Evolutionary conservation across 2,888 invertebrate species (phyloP), one percentile per base, ranked within the genome.

Genomic region (Rhabditoides inermis): DNA sequence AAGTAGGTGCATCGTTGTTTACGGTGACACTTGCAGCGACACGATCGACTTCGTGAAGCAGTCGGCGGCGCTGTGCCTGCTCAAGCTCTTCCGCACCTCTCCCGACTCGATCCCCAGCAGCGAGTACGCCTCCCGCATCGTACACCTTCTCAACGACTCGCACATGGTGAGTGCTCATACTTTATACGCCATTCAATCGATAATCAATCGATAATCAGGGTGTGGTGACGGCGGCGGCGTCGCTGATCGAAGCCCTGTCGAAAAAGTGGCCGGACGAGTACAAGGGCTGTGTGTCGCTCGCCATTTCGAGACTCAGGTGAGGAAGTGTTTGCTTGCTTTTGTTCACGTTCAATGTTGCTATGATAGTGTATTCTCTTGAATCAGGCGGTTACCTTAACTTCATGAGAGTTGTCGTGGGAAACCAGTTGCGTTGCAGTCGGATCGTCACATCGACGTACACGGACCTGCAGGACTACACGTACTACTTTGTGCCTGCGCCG

Each of bases 401-500:
- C 20, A 7, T 22, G 3, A 20, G 41, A 7, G 10, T 26, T n/a
- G n/a, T n/a, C n/a, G 41, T 23, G 3, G 27, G 30, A n/a, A 3
- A 27, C n/a, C n/a, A 20, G n/a, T 23, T 28, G 7, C n/a, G 3
- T 18, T n/a, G n/a, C n/a, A 80, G 81, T 49, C 78, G 87, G 85
- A 98, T 98, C 82, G 94, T 99, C 6, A 95, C 95, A 51, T 89
- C 95, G 45, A 94, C 92, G 76, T 95, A 98, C 77, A 95, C 94
- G 67, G 98, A 98, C 81, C 84, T 98, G 63, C 95, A 53, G 82
- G 98, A 99, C 81, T 99, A 99, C 78, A 98, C 98, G 3, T 99
- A 99, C 79, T 99, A 98, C 79, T 99, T 99, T 83, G 95, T 99
- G 59, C 95, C 98, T 67, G 98, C 95, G n/a, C 98, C 98, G 18